Base-by-base conservation (phyloP, 2,888 invertebrate genomes). In the Cataglyphis rosenhaueri region DNA sequence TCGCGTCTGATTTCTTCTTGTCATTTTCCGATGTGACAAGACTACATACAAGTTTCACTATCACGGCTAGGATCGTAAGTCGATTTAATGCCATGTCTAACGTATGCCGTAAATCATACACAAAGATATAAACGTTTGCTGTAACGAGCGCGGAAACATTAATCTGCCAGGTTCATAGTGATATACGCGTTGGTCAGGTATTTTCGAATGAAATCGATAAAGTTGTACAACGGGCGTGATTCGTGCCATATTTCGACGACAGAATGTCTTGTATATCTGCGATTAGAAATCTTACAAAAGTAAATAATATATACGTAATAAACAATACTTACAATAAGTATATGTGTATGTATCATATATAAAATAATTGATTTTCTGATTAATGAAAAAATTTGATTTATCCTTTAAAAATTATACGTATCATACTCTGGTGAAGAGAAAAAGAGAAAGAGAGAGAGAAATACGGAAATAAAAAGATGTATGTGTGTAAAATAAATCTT, bases 131-230 rank as follows among this genome's bases (percentile, higher is more conserved):
- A 82, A 82, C 79, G 79, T 79, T 78, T 68, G 66, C 61, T 59
- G 61, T 79, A 68, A 81, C 76, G 62, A 81, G 68, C 79, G 79
- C 48, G 52, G 81, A 79, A 78, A 82, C 82, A 82, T 82, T 70
- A 79, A 82, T 82, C 82, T 82, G 82, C 82, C 82, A 82, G 59
- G 21, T 82, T 78, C 78, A 29, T 66, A 15, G 66, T 81, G 82
- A 82, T 82, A 70, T 66, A 82, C 66, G 76, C 35, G 52, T 61
- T 66, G 55, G 52, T 52, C 81, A 71, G 57, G 68, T 83, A 71
- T 71, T 83, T 83, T 83, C 83, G 65, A 68, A 83, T 48, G 52
- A 71, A 83, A 83, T 81, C 81, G 81, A 81, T 83, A 66, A n/a
- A 48, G 48, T 59, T 35, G 74, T 41, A 21, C 70, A 35, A 71